Evolutionary conservation across 2,888 invertebrate species (phyloP).

Genomic region (Ornithoptera priamus): DNA sequence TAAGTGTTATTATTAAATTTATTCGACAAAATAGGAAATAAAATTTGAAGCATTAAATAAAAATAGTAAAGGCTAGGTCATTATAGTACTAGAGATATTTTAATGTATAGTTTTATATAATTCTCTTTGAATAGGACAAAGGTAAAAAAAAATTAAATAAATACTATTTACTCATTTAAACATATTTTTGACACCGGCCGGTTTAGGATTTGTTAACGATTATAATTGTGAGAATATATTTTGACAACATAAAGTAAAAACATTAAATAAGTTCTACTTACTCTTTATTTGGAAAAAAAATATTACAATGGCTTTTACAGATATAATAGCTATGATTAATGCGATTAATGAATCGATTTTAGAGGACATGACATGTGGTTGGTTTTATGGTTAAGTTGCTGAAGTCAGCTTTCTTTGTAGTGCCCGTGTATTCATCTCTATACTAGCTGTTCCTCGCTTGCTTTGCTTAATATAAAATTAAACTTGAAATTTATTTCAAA

Average conservation of each 20-base stretch:
- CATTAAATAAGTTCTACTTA: not conserved
- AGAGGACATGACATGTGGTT: slow-evolving; percentile 59
- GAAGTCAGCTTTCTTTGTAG: not conserved
- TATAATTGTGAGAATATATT: not conserved
- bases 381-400: slow-evolving; percentile 8
- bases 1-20: too few species aligned
- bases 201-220: not conserved
- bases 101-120: too few species aligned
- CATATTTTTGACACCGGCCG: not conserved
- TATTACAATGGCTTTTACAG: slow-evolving; percentile 42
- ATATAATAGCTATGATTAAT: slow-evolving; percentile 59
- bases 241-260: slow-evolving; percentile 1
- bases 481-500: too few species aligned
- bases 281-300: not conserved
- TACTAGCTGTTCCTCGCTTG: too few species aligned
- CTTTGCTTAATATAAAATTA: too few species aligned
- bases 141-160: too few species aligned
- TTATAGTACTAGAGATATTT: too few species aligned
- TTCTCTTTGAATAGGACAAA: too few species aligned
- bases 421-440: too few species aligned
- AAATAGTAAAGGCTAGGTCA: too few species aligned
- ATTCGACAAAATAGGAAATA: too few species aligned
- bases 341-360: slow-evolving; percentile 61
- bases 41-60: too few species aligned
- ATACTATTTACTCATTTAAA: not conserved